Base-by-base conservation (phyloP, 53 echinoderm and acorn worm genomes). In the Arbacia lixula region DNA sequence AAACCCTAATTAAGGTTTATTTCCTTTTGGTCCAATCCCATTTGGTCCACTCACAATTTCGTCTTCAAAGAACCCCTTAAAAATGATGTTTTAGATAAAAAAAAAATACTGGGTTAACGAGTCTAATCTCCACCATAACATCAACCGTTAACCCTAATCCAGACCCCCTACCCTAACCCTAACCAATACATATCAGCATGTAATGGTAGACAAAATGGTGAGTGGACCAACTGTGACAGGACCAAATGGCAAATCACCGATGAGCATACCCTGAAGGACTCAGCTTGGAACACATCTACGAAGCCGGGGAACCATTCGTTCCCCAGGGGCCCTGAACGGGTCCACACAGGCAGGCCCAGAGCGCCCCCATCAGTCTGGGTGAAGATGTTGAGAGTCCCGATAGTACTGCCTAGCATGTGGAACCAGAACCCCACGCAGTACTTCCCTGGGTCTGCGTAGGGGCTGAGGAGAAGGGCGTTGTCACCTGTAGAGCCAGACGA, bases 381-480 rank as follows among this genome's bases (percentile, higher is more conserved):
- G 16, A 41, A 43, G 0, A 71, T 43, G 5, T 71, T 71, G 3
- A 71, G 30, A 1, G 41, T 43, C 4, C 19, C n/a, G 5, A 71
- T 71, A 2, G 31, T 60, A 28, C 38, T 25, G 19, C 96, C 96
- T 33, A 81, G 91, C 96, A 96, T 93, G 76, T 96, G 89, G 71
- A 88, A 93, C 71, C 76, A 93, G 62, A 89, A 93, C 56, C 84
- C 60, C 20, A 91, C 35, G 24, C 91, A 91, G 69, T 88, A 87
- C 32, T 38, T 84, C 16, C 38, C 42, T 2, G 85, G 73, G 12
- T 12, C 33, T 32, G 61, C 68, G 5, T 77, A 58, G 19, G 88
- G 85, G 46, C 88, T 88, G 52, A 67, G 36, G 2, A 91, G 54
- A 1, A 84, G 52, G 25, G 91, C 91, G 4, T 60, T 41, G 52